Base-by-base conservation (phyloP, 2,888 invertebrate genomes). In the Ochropleura leucogaster region DNA sequence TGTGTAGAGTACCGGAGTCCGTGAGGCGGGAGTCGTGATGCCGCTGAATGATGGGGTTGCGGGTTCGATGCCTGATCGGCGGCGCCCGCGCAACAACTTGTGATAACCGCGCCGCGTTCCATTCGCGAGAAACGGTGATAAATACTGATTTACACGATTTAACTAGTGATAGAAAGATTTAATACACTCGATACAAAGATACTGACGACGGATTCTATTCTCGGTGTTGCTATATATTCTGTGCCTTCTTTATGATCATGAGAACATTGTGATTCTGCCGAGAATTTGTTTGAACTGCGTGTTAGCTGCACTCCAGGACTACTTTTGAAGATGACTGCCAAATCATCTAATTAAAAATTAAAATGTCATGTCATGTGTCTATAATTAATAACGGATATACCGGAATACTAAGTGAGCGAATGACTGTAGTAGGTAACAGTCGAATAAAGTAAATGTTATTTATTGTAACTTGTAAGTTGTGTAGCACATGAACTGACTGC, bases 71-170 rank as follows among this genome's bases (percentile, higher is more conserved):
- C 80, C 78, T 73, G 80, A 51, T 47, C 87, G 74, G 76, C 67
- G 79, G 76, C 67, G 79, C 77, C 74, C 66, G 85, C 67, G 80
- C 84, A 57, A 70, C 84, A 49, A 53, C 62, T 72, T 59, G 76
- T 69, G 86, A 85, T 72, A 76, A 63, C 71, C 49, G 62, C 55
- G 51, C 74, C 30, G 60, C 62, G 73, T 64, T 79, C 68, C 80
- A 59, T 81, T 76, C 60, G 46, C 68, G 72, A 82, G 85, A 72
- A 79, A 75, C 71, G 64, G 68, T 71, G 76, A 87, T 85, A 87
- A 85, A 85, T 85, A 87, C 76, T 40, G 70, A 74, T 80, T 74
- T 84, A 80, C 80, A 80, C 67, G 80, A 80, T 84, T 84, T 70
- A 74, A 70, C 53, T 66, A 73, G 80, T 64, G 81, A 73, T 74